Base-by-base conservation (phyloP, 1,140 invertebrate species). In the Bombyx mandarina region DNA sequence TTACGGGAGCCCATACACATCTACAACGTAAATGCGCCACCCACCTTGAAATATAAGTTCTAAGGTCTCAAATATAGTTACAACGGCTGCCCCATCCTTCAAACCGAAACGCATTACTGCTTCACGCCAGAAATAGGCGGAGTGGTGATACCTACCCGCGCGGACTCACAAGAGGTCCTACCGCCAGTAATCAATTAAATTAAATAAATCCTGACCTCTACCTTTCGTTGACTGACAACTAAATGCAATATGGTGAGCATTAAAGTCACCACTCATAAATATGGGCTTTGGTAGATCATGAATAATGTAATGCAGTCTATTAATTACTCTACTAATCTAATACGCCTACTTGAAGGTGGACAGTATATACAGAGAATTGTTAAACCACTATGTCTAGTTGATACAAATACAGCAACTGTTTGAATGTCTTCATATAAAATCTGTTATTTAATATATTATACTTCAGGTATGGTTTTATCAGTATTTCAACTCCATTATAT, bases 361-460 rank as follows among this genome's bases (percentile, higher is more conserved):
- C 57, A 56, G 35, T 63, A 59, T 18, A 56, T 51, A 59, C 57
- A 59, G 43, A 50, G 43, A 43, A 57, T 44, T 35, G n/a, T 6
- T 51, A 57, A 12, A 9, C 7, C 5, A 22, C 46, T 47, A 42
- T 43, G n/a, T 42, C 18, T 45, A 43, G 54, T 62, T 54, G 57
- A 47, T 55, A 62, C 5, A 2, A 52, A 45, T 35, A 62, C 46
- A 9, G 49, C 49, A 18, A 63, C 57, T 10, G 55, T 57, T 49
- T 63, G 62, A 45, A 63, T 53, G 43, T 18, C 44, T 50, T 63
- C 57, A 54, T 56, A 54, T 56, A 54, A 60, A 54, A 57, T n/a
- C 18, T 45, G 44, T 50, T 58, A 12, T 47, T 42, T 1, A 60
- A 45, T 46, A 60, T 18, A 42, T 45, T 56, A 51, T 60, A 60